Evolutionary conservation across 2,797 vertebrate genomes (phyloP), one percentile per base, ranked within the genome.

Genomic region (Peromyscus nudipes): DNA sequence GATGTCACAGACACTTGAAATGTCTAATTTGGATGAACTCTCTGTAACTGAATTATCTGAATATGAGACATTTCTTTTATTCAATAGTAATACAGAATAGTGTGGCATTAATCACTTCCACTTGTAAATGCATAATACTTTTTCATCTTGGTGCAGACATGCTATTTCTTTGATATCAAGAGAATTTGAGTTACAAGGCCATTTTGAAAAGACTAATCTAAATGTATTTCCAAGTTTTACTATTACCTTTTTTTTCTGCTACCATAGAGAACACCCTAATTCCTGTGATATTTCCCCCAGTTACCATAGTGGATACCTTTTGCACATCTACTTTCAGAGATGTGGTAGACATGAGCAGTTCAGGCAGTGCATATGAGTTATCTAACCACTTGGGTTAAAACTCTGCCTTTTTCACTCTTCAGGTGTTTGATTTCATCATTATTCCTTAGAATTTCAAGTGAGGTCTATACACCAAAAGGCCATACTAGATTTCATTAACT

Each of bases 101-200:
- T 55, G 46, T 69, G 49, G 75, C 64, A 80, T 88, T 88, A 90
- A 92, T 88, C 23, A 82, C 13, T 93, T 52, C 23, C 23, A 64
- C n/a, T 65, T 76, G 87, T 79, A 95, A 95, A 86, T 64, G 46
- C 2, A 76, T 19, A n/a, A 62, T 75, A 79, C 9, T 52, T 79
- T 96, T 92, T 92, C n/a, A 96, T 49, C 71, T 93, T 40, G 10
- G 3, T 55, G 14, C 69, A 73, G 31, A 64, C 84, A 65, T 79
- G 23, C 0, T 67, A 84, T 86, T 95, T 91, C 43, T 95, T 96
- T 94, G 34, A 88, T 46, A 88, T 81, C 12, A 91, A 95, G 87
- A 92, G 4, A 93, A 94, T 81, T 25, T 89, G 75, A 85, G 10
- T 80, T 81, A 79, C 27, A 92, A 76, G 40, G 12, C 37, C 27